Percentiles rank a stretch among this genome's conserved stretches.
phyloP scores from a whole-genome alignment of 2,888 invertebrate genomes.

The Phania funesta region DNA sequence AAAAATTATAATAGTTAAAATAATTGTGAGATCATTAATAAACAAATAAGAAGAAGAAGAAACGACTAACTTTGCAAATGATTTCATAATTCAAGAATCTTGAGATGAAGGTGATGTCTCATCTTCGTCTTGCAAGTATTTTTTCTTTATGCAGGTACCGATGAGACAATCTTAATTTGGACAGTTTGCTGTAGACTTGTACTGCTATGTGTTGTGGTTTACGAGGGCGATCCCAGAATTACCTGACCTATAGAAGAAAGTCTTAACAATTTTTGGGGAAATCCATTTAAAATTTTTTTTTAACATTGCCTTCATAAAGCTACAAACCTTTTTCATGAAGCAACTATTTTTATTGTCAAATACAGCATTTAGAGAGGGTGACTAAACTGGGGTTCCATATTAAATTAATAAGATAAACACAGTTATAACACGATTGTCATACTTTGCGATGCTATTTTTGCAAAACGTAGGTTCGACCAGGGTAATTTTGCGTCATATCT shows the following conservation, averaged over 20 bases:
- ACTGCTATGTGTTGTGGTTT: background rate
- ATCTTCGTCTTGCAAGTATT: conserved; percentile 7
- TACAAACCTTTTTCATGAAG: too few relatives aligned
- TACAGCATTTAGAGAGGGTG: too few relatives aligned
- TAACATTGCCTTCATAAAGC: too few relatives aligned
- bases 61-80: conserved; percentile 31
- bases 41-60: background rate
- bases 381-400: too few relatives aligned
- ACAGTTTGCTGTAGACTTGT: background rate
- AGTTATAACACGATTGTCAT: too few relatives aligned
- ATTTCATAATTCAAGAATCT: conserved; percentile 55
- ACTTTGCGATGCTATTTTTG: too few relatives aligned
- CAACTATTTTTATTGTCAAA: too few relatives aligned
- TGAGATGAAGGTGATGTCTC: conserved; percentile 38
- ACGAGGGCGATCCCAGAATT: background rate
- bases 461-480: too few relatives aligned
- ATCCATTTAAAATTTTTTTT: too few relatives aligned
- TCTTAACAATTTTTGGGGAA: too few relatives aligned
- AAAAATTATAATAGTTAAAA: conserved; percentile 63
- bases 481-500: too few relatives aligned
- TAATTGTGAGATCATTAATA: conserved; percentile 71
- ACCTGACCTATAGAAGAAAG: background rate
- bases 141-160: background rate
- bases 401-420: too few relatives aligned
- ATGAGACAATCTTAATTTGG: conserved; percentile 26